These are phyloP conservation scores for Mimachlamys varia DNA, from an alignment of 2,888 invertebrate genomes.

Conservation along the genomic window DNA sequence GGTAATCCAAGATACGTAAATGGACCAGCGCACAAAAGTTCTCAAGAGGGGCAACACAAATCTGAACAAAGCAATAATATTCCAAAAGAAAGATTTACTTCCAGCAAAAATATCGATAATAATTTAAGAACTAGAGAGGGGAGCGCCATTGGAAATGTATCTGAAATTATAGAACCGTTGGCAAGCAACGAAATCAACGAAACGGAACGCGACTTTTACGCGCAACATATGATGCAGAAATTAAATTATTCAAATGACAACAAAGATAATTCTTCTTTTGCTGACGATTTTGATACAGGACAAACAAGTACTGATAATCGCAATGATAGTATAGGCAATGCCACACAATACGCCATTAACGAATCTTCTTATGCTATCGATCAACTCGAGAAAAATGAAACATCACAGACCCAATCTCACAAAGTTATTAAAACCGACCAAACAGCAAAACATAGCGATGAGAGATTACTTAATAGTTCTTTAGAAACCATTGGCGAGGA, in stretches of 20 bases:
- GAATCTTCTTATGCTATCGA: neutral
- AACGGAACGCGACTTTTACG: neutral
- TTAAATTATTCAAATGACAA: neutral
- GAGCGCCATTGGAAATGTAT: neutral
- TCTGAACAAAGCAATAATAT: neutral
- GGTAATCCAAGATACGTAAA: neutral
- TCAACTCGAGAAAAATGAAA: too few species aligned
- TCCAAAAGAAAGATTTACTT: neutral
- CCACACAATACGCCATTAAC: neutral
- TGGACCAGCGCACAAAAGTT: neutral
- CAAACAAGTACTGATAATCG: neutral
- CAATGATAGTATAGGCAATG: neutral
- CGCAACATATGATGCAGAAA: neutral
- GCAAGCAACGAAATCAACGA: neutral
- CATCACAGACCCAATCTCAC: too few species aligned
- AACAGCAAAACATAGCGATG: neutral
- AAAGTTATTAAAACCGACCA: neutral
- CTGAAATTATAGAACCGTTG: neutral
- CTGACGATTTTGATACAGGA: neutral
- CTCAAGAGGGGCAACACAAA: neutral
- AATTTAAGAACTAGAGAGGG: neutral
- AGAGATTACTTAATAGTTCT: neutral
- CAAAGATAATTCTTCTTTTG: neutral
- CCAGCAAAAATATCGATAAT: neutral
- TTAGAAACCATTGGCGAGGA: neutral